Evolutionary conservation across 2,113 vertebrate genomes (phyloP), one percentile per base, ranked within the genome.

Genomic region (Hypomesus transpacificus): DNA sequence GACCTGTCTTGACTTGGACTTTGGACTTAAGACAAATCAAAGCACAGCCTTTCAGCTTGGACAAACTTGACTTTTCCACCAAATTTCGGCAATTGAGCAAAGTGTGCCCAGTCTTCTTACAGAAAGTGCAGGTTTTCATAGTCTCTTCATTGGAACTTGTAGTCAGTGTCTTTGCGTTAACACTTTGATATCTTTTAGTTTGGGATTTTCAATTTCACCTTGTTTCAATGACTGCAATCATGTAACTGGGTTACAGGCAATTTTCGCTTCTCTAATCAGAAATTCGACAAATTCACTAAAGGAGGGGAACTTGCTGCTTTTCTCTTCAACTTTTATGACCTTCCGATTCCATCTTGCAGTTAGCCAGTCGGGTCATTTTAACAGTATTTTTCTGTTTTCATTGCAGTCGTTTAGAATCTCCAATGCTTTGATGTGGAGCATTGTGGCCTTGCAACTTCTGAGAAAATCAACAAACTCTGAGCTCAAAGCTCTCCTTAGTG

Each of bases 391-490:
- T 24, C 24, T 24, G 24, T 24, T 24, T 24, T 66, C 68, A 66
- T 77, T 82, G 18, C 71, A 82, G 46, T 82, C 76, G 52, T 84
- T 84, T 9, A 82, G 14, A 11, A 78, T 66, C 17, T 74, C 70
- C 59, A 83, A 8, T 31, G 61, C 52, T 4, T 79, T 80, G 3
- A 78, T 65, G 7, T 75, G 67, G 0, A 69, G 17, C 70, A 75
- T 78, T 3, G 70, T 65, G 9, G 77, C 76, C 31, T 80, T 69
- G 64, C 69, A 82, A 72, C 77, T 77, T 0, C 16, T 52, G 0
- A 75, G 58, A 61, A 77, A 82, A 22, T 82, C 71, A 4, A 13
- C 53, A 59, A 74, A 83, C 7, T 81, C 66, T 73, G 3, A 78
- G 66, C n/a, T 79, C 76, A 74, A 75, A 24, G 28, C 64, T 77